phyloP scores from a whole-genome alignment of 2,797 vertebrate genomes.

The Labroides dimidiatus region DNA sequence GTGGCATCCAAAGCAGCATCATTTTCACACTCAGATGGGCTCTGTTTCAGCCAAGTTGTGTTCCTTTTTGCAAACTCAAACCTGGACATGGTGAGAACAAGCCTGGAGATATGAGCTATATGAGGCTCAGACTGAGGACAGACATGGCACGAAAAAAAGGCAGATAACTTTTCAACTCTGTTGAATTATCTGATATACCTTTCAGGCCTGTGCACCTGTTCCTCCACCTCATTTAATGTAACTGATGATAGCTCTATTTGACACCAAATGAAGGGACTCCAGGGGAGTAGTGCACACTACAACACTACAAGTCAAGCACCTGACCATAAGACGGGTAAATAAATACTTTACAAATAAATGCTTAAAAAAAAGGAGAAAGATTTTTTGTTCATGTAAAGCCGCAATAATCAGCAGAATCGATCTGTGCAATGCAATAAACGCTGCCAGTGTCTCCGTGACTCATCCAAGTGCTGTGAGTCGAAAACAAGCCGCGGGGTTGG shows the following conservation, averaged over 20 bases:
- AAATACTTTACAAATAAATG: no score
- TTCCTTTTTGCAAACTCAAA: not conserved
- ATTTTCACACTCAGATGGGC: not conserved
- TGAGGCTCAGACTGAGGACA: not conserved
- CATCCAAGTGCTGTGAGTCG: slow-evolving; percentile 60
- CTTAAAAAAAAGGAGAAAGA: not conserved
- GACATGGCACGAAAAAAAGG: no score
- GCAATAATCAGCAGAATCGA: slow-evolving; percentile 8
- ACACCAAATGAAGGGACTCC: not conserved
- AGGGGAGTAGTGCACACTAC: not conserved
- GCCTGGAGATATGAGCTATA: not conserved
- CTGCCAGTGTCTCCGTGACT: slow-evolving; percentile 49
- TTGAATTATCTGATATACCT: not conserved
- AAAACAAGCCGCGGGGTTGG: slow-evolving; percentile 34
- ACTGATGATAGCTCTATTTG: not conserved
- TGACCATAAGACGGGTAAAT: not conserved
- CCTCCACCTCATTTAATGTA: not conserved
- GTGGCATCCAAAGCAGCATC: not conserved
- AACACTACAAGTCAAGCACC: not conserved
- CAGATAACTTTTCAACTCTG: not conserved
- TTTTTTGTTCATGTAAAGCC: not conserved
- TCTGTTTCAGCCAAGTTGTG: not conserved
- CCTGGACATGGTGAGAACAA: not conserved
- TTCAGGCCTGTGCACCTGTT: slow-evolving; percentile 2
- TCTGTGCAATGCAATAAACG: slow-evolving; percentile 49